Evolutionary conservation across 1,140 invertebrate genomes (phyloP), one percentile per base, ranked within the genome.

Genomic region (Halictus rubicundus): DNA sequence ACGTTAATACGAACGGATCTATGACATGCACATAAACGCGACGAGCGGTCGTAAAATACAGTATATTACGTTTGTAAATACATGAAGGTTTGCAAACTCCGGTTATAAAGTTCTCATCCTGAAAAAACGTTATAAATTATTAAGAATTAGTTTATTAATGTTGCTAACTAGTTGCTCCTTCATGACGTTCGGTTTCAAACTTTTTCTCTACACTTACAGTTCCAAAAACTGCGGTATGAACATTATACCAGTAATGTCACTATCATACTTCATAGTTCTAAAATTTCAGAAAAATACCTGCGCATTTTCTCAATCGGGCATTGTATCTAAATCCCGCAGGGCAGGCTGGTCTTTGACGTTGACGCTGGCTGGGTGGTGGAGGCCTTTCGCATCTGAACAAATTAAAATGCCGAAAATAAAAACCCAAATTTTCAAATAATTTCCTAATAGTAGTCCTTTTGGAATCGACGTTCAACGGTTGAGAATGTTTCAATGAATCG

Each of bases 251-350:
- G 9, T 46, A 46, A 46, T 46, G 14, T 46, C 14, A 10, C 42
- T 0, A 46, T 46, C 42, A 14, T 46, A 46, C 14, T 46, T 14
- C 3, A 46, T 1, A 46, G 0, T 52, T 52, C 12, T 0, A 52
- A 52, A 61, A n/a, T 37, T 39, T 57, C 16, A 0, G 6, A 6
- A 37, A 49, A 21, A 27, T 93, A 96, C 96, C 96, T 90, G 95
- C 94, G 87, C 97, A 98, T 61, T 94, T 95, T 68, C 95, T 93
- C 57, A 94, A 92, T 87, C 96, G 95, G n/a, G 93, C 88, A 0
- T 94, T 94, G 42, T 98, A 93, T 12, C 93, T 94, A 91, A 97
- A 98, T 0, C 98, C 98, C 4, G 94, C 89, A 0, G 98, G 98
- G 92, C 98, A 99, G 8, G 94, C 92, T 16, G 89, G 90, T 70